Evolutionary conservation across 2,888 invertebrate species (phyloP).

Genomic region (Sisyra terminalis): DNA sequence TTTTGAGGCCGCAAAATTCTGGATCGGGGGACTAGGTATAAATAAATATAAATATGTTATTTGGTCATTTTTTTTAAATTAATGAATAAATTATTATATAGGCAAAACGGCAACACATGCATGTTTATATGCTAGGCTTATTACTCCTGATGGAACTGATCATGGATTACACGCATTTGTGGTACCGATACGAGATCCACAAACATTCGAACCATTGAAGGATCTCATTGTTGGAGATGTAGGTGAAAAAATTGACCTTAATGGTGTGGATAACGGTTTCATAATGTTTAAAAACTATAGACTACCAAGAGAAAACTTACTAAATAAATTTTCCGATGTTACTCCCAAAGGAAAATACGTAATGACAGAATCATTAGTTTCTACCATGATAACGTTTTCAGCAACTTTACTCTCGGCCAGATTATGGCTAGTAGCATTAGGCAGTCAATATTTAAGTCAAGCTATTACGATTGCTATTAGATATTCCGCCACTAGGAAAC

Average conservation of each 20-base stretch:
- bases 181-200: conserved; percentile 66
- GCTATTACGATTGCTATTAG: conserved; percentile 71
- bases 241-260: conserved; percentile 81
- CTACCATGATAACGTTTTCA: conserved; percentile 64
- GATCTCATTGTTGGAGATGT: conserved; percentile 82
- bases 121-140: conserved; percentile 73
- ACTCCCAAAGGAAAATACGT: conserved; percentile 68
- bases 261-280: conserved; percentile 88
- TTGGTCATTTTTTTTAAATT: neutral
- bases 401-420: conserved; percentile 71
- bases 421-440: conserved; percentile 53
- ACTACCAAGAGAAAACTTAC: conserved; percentile 58
- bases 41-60: neutral
- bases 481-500: conserved; percentile 72
- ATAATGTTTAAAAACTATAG: conserved; percentile 64
- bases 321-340: conserved; percentile 79
- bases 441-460: conserved; percentile 44
- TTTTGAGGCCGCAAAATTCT: conserved; percentile 67
- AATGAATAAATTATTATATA: conserved; percentile 18
- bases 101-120: conserved; percentile 75
- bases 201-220: conserved; percentile 50
- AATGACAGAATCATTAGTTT: conserved; percentile 64
- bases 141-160: conserved; percentile 57
- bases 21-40: conserved; percentile 64
- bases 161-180: conserved; percentile 81